Evolutionary conservation across 1,140 invertebrate genomes (phyloP).

Genomic region (Oppia nitens): DNA sequence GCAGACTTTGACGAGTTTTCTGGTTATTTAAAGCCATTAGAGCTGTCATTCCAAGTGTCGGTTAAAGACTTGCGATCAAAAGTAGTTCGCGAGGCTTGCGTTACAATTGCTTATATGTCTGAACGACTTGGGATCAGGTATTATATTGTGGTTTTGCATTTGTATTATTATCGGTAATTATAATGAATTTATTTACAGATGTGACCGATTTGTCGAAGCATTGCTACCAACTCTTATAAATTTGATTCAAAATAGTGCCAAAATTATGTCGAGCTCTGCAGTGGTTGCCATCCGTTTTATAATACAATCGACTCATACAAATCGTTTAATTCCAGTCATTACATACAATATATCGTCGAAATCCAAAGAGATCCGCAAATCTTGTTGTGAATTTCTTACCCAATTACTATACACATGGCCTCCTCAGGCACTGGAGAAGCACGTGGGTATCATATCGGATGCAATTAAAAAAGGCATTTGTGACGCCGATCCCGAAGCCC

Average conservation of each 20-base stretch:
- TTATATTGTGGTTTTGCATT: too few species aligned
- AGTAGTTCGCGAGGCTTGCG: slow-evolving; percentile 83
- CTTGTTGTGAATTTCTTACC: slow-evolving; percentile 65
- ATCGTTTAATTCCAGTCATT: slow-evolving; percentile 70
- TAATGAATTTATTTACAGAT: slow-evolving; percentile 30
- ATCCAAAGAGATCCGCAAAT: slow-evolving; percentile 65
- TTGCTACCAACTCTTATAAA: slow-evolving; percentile 67
- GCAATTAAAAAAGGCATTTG: slow-evolving; percentile 70
- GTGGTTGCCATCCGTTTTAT: slow-evolving; percentile 72
- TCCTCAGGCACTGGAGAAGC: slow-evolving; percentile 57
- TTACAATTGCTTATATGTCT: slow-evolving; percentile 52
- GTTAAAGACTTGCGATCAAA: slow-evolving; percentile 74
- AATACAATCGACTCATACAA: slow-evolving; percentile 62
- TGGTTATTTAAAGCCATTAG: slow-evolving; percentile 54
- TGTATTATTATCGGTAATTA: neutral
- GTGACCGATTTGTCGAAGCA: slow-evolving; percentile 66
- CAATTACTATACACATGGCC: slow-evolving; percentile 70
- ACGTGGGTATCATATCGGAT: slow-evolving; percentile 56
- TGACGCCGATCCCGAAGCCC: slow-evolving; percentile 78
- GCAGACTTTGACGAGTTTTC: slow-evolving; percentile 63
- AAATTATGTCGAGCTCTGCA: slow-evolving; percentile 82
- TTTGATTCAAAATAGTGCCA: slow-evolving; percentile 87
- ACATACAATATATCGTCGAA: slow-evolving; percentile 58
- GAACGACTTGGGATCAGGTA: slow-evolving; percentile 11
- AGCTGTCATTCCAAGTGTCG: slow-evolving; percentile 58